These are phyloP conservation scores for Rhingia campestris DNA, from an alignment of 2,888 invertebrate genomes.

Conservation along the genomic window DNA sequence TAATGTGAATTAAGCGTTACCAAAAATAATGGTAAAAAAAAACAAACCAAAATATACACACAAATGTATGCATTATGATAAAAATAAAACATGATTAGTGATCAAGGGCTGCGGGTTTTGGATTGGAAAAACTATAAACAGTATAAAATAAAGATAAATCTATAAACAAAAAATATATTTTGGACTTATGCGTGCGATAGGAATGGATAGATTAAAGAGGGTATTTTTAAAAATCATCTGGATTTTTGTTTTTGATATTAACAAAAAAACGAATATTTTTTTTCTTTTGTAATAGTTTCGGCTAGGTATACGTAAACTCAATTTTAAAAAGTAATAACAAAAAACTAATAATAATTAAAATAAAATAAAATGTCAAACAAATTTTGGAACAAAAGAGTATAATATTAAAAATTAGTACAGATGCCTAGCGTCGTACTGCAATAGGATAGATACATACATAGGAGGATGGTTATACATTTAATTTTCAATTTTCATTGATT, in stretches of 20 bases:
- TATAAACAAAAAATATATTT: constrained; percentile 14
- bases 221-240: constrained; percentile 41
- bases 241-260: constrained; percentile 11
- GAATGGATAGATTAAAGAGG: constrained; percentile 37
- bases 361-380: constrained; percentile 23
- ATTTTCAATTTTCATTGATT: constrained; percentile 43
- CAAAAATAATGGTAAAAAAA: constrained; percentile 5
- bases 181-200: constrained; percentile 63
- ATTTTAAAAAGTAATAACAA: constrained; percentile 28
- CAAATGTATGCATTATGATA: constrained; percentile 20
- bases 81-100: constrained; percentile 27
- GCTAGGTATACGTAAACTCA: not conserved
- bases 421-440: constrained; percentile 69
- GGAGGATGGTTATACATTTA: constrained; percentile 31
- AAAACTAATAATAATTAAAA: constrained; percentile 29
- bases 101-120: constrained; percentile 26
- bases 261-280: constrained; percentile 15
- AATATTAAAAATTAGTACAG: constrained; percentile 22
- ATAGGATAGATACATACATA: constrained; percentile 70
- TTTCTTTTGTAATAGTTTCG: not conserved
- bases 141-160: constrained; percentile 9
- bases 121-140: constrained; percentile 30
- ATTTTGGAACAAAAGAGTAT: constrained; percentile 33
- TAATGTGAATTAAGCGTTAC: constrained; percentile 53
- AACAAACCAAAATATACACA: constrained; percentile 12